Evolutionary conservation across 2,797 vertebrate species (phyloP).

Genomic region (Enteromius viviparus): DNA sequence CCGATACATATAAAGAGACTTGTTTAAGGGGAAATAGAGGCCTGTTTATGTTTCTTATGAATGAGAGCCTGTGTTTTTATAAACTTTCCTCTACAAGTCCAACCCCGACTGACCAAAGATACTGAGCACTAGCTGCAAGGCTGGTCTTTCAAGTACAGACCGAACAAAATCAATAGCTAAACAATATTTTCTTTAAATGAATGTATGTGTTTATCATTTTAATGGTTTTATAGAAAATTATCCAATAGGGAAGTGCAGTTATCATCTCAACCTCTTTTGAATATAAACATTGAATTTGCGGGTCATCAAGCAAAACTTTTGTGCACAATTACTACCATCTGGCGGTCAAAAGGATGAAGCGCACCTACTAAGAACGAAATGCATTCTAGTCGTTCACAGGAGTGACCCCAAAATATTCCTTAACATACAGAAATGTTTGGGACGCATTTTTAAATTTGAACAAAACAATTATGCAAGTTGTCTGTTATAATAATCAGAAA

Average conservation of each 20-base stretch:
- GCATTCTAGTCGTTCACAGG: not conserved
- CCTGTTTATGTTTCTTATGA: slow-evolving; percentile 44
- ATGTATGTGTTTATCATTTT: not conserved
- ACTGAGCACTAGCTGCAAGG: not conserved
- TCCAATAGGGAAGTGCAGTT: not conserved
- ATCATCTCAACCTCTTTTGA: not conserved
- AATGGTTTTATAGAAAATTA: not conserved
- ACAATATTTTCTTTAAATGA: not conserved
- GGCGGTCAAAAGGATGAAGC: not conserved
- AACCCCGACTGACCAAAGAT: not conserved
- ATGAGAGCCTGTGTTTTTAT: slow-evolving; percentile 40
- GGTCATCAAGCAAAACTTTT: not conserved
- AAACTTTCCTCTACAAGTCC: slow-evolving; percentile 6
- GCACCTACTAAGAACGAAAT: not conserved
- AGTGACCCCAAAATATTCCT: too few relatives aligned
- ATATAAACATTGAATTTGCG: not conserved
- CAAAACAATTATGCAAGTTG: too few relatives aligned
- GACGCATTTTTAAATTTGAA: too few relatives aligned
- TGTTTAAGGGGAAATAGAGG: slow-evolving; percentile 6
- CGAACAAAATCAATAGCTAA: not conserved
- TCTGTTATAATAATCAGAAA: too few relatives aligned
- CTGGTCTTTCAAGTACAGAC: not conserved
- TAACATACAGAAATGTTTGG: too few relatives aligned
- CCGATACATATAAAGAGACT: not conserved
- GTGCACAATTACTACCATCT: not conserved